phyloP scores from a whole-genome alignment of 2,797 vertebrate genomes.

The Morus bassanus region DNA sequence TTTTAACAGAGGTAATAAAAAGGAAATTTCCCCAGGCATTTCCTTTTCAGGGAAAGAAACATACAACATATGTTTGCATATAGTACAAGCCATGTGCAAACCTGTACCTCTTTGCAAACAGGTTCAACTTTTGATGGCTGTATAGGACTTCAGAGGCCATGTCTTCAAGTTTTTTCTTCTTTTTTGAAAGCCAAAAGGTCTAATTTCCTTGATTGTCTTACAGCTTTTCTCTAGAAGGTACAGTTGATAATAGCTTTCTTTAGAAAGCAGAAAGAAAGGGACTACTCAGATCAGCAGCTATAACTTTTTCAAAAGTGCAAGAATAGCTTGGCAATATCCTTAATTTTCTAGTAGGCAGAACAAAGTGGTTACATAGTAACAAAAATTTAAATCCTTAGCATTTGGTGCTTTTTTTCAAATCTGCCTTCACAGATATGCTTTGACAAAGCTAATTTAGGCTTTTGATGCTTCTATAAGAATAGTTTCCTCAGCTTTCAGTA shows the following conservation, averaged over 20 bases:
- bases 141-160: background rate
- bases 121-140: background rate
- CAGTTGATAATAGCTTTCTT: background rate
- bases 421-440: background rate
- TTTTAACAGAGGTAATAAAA: background rate
- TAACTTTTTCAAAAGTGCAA: background rate
- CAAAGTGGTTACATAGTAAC: background rate
- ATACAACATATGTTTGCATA: rapidly evolving
- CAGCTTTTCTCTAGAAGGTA: background rate
- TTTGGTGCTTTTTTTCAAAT: background rate
- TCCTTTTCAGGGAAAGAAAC: background rate
- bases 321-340: background rate
- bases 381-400: background rate
- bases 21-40: background rate
- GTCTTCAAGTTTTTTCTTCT: background rate
- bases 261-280: background rate
- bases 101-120: background rate
- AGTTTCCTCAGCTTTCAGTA: background rate
- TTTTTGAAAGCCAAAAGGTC: background rate
- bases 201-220: background rate
- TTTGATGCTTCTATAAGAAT: background rate
- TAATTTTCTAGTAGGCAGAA: background rate
- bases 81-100: background rate
- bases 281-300: background rate
- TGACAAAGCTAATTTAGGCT: background rate